Evolutionary conservation across 2,888 invertebrate genomes (phyloP).

Genomic region (Trichogramma dendrolimi): DNA sequence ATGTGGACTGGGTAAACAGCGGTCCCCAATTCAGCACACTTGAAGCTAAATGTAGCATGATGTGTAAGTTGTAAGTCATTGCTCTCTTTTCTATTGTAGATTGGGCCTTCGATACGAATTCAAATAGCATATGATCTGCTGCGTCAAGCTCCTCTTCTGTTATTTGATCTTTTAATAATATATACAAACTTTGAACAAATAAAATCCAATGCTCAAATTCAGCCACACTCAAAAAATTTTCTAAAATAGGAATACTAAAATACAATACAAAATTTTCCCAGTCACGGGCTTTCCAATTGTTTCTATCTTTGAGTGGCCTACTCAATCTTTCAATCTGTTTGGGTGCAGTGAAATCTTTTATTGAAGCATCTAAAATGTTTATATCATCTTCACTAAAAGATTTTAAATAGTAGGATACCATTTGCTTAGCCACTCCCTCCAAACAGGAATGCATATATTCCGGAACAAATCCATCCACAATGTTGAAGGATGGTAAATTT

Average conservation of each 20-base stretch:
- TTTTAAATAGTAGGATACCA: background rate
- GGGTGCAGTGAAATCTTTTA: background rate
- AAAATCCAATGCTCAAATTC: background rate
- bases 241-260: background rate
- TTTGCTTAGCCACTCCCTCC: background rate
- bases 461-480: background rate
- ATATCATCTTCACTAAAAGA: background rate
- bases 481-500: background rate
- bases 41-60: background rate
- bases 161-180: background rate
- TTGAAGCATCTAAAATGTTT: background rate
- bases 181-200: background rate
- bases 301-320: background rate
- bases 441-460: slow-evolving; percentile 1
- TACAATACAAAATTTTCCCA: background rate
- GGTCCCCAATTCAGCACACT: background rate
- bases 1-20: background rate
- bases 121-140: background rate
- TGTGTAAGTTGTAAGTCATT: background rate
- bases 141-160: background rate
- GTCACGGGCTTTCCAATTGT: background rate
- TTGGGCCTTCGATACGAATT: background rate
- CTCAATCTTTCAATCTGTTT: background rate
- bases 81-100: background rate
- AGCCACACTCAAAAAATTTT: background rate